Evolutionary conservation across 2,797 vertebrate species (phyloP).

Genomic region (Antrozous pallidus): DNA sequence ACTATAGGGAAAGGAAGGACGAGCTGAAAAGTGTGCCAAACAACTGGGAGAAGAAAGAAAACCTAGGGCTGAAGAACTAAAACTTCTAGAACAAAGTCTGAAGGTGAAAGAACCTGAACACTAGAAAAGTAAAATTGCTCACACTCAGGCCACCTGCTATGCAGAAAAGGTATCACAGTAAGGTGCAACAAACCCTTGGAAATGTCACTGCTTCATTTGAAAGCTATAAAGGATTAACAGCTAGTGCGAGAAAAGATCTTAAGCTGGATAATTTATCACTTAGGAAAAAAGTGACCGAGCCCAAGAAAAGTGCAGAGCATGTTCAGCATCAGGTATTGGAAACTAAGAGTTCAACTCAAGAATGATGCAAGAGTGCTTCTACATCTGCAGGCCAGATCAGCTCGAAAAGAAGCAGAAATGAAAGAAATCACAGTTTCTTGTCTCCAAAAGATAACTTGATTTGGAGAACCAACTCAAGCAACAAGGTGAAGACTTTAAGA

Average conservation of each 20-base stretch:
- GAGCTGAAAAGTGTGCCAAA: constrained; percentile 78
- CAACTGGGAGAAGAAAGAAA: constrained; percentile 83
- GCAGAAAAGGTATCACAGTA: not conserved
- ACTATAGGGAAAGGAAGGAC: constrained; percentile 87
- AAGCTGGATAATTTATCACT: constrained; percentile 77
- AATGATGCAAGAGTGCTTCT: constrained; percentile 78
- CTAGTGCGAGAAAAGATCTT: constrained; percentile 77
- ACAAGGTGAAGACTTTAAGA: constrained; percentile 81
- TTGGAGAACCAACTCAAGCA: constrained; percentile 81
- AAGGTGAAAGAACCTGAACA: not conserved
- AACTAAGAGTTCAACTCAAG: constrained; percentile 79
- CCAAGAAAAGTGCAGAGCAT: constrained; percentile 80
- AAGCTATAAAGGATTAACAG: constrained; percentile 84
- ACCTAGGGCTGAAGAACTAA: constrained; percentile 81
- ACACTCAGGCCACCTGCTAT: not conserved
- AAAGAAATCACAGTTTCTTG: constrained; percentile 78
- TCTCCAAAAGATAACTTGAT: constrained; percentile 73
- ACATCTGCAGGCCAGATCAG: constrained; percentile 83
- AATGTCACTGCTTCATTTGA: not conserved
- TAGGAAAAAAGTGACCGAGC: constrained; percentile 80
- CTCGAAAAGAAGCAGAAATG: constrained; percentile 85
- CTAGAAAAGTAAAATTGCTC: not conserved
- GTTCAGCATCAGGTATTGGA: constrained; percentile 78
- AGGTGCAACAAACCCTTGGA: not conserved
- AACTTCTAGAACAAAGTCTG: constrained; percentile 60